Base-by-base conservation (phyloP, 23 tunicate species). In the Diplosoma virens region DNA sequence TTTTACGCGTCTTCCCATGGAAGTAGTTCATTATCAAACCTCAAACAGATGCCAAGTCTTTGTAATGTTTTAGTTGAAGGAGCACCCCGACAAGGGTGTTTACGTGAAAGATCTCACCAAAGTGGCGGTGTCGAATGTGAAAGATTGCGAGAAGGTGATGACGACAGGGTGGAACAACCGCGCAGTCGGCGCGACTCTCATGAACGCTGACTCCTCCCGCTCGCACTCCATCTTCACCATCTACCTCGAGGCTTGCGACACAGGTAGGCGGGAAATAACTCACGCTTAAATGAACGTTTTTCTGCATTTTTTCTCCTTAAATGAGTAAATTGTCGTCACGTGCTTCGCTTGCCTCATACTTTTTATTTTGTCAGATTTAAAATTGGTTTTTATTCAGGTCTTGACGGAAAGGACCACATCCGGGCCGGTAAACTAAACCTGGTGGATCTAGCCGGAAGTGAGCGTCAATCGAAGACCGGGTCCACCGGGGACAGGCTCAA, bases 381-480 rank as follows among this genome's bases (percentile, higher is more conserved):
- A 14, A 14, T 22, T 14, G 25, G 63, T 55, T 36, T 0, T 68
- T 29, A 20, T 21, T 37, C 79, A 79, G 97, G 97, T 34, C 65
- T 80, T 9, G 97, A 92, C 47, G 97, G 97, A 45, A 84, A 76
- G 14, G 84, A 92, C 47, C 97, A 92, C 67, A 88, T 92, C 11
- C 67, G 97, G 27, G 97, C 92, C 2, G 99, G 99, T 5, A 95
- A 95, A 80, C 47, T 95, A 25, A 94, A 95, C 76, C 73, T 95
- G 73, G 99, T 95, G 27, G 99, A 95, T 83, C 79, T 95, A 27
- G 99, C 99, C 22, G 99, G 99, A 1, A 93, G 98, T 37, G 99
- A 95, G 52, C 58, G 99, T 32, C 99, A 95, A 68, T 74, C 88
- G 23, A 95, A 95, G 81, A 95, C 99, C 6, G 99, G 99, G 0